Evolutionary conservation across 2,888 invertebrate genomes (phyloP), one percentile per base, ranked within the genome.

Genomic region (Sisyra nigra): DNA sequence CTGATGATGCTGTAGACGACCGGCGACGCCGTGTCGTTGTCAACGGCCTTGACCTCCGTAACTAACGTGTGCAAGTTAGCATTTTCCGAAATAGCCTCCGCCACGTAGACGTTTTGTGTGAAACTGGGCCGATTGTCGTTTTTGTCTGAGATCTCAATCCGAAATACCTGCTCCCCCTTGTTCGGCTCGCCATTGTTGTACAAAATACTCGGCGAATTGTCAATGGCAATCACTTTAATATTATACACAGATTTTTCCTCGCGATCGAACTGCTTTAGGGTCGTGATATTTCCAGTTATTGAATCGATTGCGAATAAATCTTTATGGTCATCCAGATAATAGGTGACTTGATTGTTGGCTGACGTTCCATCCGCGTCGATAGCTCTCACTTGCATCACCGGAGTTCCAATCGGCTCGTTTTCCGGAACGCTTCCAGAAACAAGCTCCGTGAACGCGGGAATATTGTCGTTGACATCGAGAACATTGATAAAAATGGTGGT

Each of bases 91-190:
- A 87, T 74, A 41, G 78, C 74, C 51, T 80, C 77, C 0, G 83
- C 82, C 13, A 77, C 68, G 57, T 86, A 87, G 5, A 74, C 68
- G 1, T 70, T 62, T 55, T 82, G 72, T n/a, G 79, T 79, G 58
- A 97, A 97, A 52, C 76, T 75, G 0, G 97, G 97, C 14, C 80
- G 74, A 61, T 97, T 96, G 61, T 97, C 97, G 60, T 97, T 97
- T 57, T 87, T 87, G 63, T 97, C 97, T 15, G 87, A 89, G 35
- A 97, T 92, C 56, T 81, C 82, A 53, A 96, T 89, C 50, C 82
- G 74, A 57, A 93, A 88, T 42, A 81, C 81, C 62, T 88, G 87
- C 52, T 80, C 76, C 2, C 74, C 75, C 38, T 68, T 72, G 60
- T 91, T 91, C 42, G 78, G 87, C 54, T 80, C 68, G 1, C 72